Base-by-base conservation (phyloP, 2,888 invertebrate genomes). In the Callosobruchus maculatus region DNA sequence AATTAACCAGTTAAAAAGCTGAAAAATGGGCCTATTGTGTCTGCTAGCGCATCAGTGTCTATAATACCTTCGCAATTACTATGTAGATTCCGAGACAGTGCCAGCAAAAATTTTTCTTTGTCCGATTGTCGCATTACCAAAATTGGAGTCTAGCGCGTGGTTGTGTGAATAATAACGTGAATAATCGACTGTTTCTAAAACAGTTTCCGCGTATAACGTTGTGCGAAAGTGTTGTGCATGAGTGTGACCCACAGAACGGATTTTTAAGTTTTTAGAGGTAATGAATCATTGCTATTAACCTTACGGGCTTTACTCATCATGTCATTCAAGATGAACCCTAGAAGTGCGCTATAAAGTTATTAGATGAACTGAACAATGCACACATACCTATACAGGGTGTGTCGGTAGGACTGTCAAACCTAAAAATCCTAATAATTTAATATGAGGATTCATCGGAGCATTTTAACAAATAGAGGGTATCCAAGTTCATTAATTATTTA, bases 221-320 rank as follows among this genome's bases (percentile, higher is more conserved):
- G 49, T 49, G 49, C 49, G 49, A 49, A 49, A 49, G 49, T 49
- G 18, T 49, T 21, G 68, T 20, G 20, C 66, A 67, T 22, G 31
- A 68, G 22, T 18, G 67, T 69, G 71, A 67, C 67, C 67, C 66
- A 67, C 70, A 73, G 68, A 76, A 72, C 72, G 75, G 73, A 72
- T 74, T 71, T 75, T 74, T 74, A 75, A 77, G 75, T 74, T 74
- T 73, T 67, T 73, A 73, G 72, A 68, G 67, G 67, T 49, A 67
- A 73, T 67, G 74, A 75, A 76, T 73, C 67, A 71, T 75, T 74
- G 75, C 75, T 80, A 78, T 74, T 73, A 73, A 78, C 76, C 76
- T 49, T 49, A 13, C 49, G 1, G 13, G 13, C 13, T 49, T 49
- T 18, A 49, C 13, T 49, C 1, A 49, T 49, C 18, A 13, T 1